Conservation (phyloP, 2,113 vertebrate species). For the Gymnarchus niloticus region DNA sequence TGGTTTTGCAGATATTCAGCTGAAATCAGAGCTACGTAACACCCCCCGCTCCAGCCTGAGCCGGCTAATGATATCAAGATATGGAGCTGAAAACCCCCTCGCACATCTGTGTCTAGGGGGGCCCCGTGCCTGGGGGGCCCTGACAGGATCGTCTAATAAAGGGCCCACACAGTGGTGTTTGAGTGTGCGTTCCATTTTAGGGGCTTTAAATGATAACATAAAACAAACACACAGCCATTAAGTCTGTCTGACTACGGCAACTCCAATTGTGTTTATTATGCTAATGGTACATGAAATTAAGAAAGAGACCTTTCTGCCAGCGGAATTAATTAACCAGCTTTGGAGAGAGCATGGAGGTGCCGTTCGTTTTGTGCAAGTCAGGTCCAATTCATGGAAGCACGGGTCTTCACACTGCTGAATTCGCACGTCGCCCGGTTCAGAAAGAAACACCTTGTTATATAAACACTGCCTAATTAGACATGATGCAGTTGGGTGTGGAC, state of each 20-base stretch:
- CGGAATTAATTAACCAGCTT: conserved; percentile 99
- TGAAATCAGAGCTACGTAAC: conserved; percentile 66
- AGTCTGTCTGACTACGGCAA: conserved; percentile 96
- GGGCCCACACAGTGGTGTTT: conserved; percentile 80
- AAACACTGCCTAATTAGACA: conserved; percentile 99
- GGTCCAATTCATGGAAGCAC: conserved; percentile 97
- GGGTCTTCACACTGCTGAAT: conserved; percentile 94
- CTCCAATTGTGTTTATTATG: conserved; percentile 99
- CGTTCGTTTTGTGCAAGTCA: conserved; percentile 98
- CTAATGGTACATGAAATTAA: conserved; percentile 99
- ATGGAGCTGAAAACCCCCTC: conserved; percentile 66
- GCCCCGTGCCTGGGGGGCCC: too few species aligned
- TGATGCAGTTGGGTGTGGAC: conserved; percentile 89
- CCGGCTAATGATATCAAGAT: conserved; percentile 71
- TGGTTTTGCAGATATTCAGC: conserved; percentile 27
- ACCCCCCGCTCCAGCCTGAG: conserved; percentile 70
- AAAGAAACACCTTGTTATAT: conserved; percentile 99
- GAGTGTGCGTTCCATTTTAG: conserved; percentile 81
- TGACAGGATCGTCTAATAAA: conserved; percentile 85
- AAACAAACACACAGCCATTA: conserved; percentile 99
- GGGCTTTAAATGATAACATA: conserved; percentile 98
- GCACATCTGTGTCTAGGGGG: conserved; percentile 76
- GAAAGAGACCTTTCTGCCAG: conserved; percentile 99
- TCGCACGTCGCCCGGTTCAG: conserved; percentile 97
- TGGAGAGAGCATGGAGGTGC: conserved; percentile 92